Evolutionary conservation across 2,888 invertebrate species (phyloP).

Genomic region (Phyllotreta cruciferae): DNA sequence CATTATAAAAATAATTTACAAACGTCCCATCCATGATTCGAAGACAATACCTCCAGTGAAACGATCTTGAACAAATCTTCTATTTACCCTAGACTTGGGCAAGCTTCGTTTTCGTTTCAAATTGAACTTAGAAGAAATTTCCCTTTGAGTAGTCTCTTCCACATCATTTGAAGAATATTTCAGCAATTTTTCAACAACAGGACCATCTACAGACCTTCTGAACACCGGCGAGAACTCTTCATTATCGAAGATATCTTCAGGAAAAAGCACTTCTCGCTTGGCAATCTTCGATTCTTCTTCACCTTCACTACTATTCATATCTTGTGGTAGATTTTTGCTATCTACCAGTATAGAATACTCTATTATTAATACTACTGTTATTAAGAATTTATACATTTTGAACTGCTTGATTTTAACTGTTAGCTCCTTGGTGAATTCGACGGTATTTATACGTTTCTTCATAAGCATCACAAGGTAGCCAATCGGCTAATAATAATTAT

Average conservation of each 20-base stretch:
- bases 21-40: conserved; percentile 25
- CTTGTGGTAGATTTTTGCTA: too few relatives aligned
- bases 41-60: conserved; percentile 18
- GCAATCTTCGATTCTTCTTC: neutral
- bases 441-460: too few relatives aligned
- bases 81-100: conserved; percentile 7
- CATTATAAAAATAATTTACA: conserved; percentile 8
- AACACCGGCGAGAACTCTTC: neutral
- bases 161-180: neutral
- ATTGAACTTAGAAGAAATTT: neutral
- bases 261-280: conserved; percentile 14
- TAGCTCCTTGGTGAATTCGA: too few relatives aligned
- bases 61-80: conserved; percentile 24
- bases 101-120: conserved; percentile 1
- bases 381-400: too few relatives aligned
- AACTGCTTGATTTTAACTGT: too few relatives aligned
- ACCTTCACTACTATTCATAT: too few relatives aligned
- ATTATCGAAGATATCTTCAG: conserved; percentile 2
- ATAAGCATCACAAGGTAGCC: too few relatives aligned
- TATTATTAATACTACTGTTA: too few relatives aligned
- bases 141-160: neutral
- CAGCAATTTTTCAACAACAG: conserved; percentile 16
- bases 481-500: too few relatives aligned
- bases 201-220: neutral
- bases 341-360: too few relatives aligned